These are phyloP conservation scores for Lasioglossum lativentre DNA, from an alignment of 2,888 invertebrate species.

Conservation along the genomic window DNA sequence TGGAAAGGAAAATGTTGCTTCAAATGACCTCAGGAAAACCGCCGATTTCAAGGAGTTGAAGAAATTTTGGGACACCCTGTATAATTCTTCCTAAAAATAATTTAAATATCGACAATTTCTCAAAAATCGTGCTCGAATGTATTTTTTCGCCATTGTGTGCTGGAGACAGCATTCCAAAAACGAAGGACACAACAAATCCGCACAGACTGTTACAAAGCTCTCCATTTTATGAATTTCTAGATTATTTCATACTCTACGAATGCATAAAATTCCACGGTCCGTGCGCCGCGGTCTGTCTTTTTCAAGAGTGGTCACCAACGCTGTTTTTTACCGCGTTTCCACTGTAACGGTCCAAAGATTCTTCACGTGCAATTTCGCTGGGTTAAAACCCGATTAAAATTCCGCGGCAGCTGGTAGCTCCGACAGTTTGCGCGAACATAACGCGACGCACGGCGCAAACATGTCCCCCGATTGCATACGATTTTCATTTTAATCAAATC, in stretches of 20 bases:
- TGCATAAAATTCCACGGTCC: not conserved
- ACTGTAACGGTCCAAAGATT: not conserved
- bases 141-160: not conserved
- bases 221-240: not conserved
- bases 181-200: not conserved
- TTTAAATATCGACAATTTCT: too few relatives aligned
- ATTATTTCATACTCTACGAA: not conserved
- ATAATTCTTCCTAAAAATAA: not conserved
- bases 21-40: too few relatives aligned
- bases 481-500: slow-evolving; percentile 34
- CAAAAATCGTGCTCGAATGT: not conserved
- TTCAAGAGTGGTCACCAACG: not conserved
- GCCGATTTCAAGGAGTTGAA: too few relatives aligned
- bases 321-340: not conserved
- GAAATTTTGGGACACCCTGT: too few relatives aligned
- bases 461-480: not conserved
- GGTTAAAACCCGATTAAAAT: not conserved
- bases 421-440: not conserved
- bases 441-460: not conserved
- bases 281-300: not conserved
- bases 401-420: not conserved
- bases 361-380: not conserved
- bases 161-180: not conserved
- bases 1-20: too few relatives aligned
- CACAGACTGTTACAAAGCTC: not conserved